Base-by-base conservation (phyloP, 2,888 invertebrate genomes). In the Morpho deidamia region DNA sequence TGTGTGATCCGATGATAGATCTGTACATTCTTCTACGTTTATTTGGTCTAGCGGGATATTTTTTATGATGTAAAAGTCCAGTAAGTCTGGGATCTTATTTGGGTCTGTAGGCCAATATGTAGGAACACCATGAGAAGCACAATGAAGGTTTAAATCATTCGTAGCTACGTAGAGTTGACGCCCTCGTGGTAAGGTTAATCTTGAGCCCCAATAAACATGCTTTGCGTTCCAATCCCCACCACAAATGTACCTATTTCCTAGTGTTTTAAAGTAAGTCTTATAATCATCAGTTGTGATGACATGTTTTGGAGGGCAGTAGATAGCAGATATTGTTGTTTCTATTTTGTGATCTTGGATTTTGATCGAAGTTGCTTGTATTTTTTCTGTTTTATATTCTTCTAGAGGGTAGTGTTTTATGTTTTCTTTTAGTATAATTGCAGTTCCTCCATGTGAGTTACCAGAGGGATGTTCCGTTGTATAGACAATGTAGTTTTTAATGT, bases 211-310 rank as follows among this genome's bases (percentile, higher is more conserved):
- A 40, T 48, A 41, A 0, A 32, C 34, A n/a, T 64, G 61, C 44
- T 67, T 62, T 0, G 61, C 39, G 23, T 67, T 67, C 58, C 61
- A 66, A 42, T 67, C 59, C n/a, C n/a, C n/a, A n/a, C n/a, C n/a
- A n/a, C n/a, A n/a, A n/a, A n/a, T n/a, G n/a, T n/a, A n/a, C n/a
- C 53, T 53, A 14, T 42, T 11, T 7, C 61, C 60, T 1, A 65
- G 55, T 11, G 44, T 53, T 10, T 35, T 34, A 35, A 67, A 64
- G 44, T 48, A 64, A 2, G 12, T 35, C 9, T n/a, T 48, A 10
- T 54, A 64, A 11, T 60, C 54, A 0, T 49, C 12, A 1, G 45
- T 38, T n/a, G 48, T 43, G 7, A 64, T 51, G 8, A 11, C 46
- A 42, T 64, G 62, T 52, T 34, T 61, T 8, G 63, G 64, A 0